These are phyloP conservation scores for Poeciliopsis paucimaculata DNA, from an alignment of 2,797 vertebrate genomes.

Conservation along the genomic window DNA sequence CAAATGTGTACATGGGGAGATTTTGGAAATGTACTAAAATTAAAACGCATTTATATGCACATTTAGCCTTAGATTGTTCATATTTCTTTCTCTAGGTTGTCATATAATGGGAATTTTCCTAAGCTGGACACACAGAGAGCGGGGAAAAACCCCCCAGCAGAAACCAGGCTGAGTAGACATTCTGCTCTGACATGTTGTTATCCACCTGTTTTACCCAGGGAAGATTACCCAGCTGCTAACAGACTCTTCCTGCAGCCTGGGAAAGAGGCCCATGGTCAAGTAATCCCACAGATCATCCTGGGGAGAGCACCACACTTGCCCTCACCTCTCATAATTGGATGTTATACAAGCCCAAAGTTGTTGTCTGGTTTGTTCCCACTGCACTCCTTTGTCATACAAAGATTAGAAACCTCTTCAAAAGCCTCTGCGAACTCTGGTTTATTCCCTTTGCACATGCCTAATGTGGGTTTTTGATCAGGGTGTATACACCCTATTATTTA, in stretches of 20 bases:
- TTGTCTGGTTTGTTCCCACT: conserved; percentile 28
- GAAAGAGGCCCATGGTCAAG: conserved; percentile 48
- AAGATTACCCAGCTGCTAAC: conserved; percentile 60
- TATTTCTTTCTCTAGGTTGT: background rate
- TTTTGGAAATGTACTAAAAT: background rate
- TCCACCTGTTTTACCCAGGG: conserved; percentile 46
- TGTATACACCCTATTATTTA: conserved; percentile 42
- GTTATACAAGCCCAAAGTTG: conserved; percentile 39
- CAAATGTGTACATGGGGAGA: background rate
- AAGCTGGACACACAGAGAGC: conserved; percentile 28
- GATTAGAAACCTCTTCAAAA: conserved; percentile 17
- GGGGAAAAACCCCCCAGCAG: conserved; percentile 17
- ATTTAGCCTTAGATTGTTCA: background rate
- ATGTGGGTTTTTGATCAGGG: conserved; percentile 34
- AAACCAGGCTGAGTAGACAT: conserved; percentile 27
- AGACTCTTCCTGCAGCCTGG: conserved; percentile 49
- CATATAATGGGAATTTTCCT: background rate
- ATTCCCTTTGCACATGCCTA: background rate
- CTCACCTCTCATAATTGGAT: conserved; percentile 67
- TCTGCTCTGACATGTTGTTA: conserved; percentile 21
- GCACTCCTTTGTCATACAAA: conserved; percentile 16
- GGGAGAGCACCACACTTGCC: conserved; percentile 42
- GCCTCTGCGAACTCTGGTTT: conserved; percentile 4
- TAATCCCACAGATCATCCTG: conserved; percentile 65
- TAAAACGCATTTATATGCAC: background rate